Evolutionary conservation across 2,797 vertebrate species (phyloP).

Genomic region (Bufotes viridis): DNA sequence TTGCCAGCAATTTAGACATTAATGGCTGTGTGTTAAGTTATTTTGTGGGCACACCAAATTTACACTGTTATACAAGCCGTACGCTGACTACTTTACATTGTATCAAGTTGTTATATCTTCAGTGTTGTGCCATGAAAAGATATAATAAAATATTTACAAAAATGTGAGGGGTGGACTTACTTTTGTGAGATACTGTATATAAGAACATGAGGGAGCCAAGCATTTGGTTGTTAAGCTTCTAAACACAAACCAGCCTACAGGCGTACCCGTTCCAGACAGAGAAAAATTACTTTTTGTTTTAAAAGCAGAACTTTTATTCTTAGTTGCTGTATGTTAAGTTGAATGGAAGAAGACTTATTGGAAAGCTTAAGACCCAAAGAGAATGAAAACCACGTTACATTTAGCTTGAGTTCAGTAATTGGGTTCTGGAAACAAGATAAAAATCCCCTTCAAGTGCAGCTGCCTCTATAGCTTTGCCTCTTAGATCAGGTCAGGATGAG

Average conservation of each 20-base stretch:
- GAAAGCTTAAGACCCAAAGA: constrained; percentile 66
- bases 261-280: background rate
- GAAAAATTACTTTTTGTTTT: constrained; percentile 32
- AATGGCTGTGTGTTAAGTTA: no score
- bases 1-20: no score
- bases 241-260: background rate
- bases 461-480: constrained; percentile 73
- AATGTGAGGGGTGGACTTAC: no score
- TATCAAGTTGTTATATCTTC: no score
- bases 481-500: constrained; percentile 76
- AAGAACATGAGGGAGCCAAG: background rate
- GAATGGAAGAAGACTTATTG: constrained; percentile 57
- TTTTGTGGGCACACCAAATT: no score
- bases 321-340: background rate
- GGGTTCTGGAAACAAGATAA: constrained; percentile 72
- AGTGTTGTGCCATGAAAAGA: no score
- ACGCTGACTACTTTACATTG: no score
- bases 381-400: constrained; percentile 69
- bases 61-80: no score
- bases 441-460: constrained; percentile 72
- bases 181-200: background rate
- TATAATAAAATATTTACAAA: no score
- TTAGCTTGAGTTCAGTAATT: constrained; percentile 73
- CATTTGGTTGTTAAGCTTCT: constrained; percentile 23
- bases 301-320: background rate